Percentiles rank a stretch among this genome's conserved stretches.
Conservation (phyloP, 2,888 invertebrate genomes). For the Spisula solida region DNA sequence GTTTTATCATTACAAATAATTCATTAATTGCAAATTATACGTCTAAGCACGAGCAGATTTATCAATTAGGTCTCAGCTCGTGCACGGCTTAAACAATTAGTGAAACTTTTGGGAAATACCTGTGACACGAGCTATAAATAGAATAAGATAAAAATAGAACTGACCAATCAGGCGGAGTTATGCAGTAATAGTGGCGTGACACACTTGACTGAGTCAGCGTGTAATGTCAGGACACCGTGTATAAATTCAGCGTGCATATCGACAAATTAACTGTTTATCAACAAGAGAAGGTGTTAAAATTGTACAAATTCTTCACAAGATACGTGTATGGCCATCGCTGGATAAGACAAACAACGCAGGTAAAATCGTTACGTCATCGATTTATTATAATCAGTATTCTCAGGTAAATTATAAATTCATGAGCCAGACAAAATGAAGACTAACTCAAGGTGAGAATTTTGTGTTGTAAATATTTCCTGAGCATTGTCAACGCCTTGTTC, state of each 20-base stretch:
- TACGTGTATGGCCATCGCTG: not conserved
- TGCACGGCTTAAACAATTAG: too few relatives aligned
- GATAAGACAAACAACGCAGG: not conserved
- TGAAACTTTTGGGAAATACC: not conserved
- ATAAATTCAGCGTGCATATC: not conserved
- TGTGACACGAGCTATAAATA: not conserved
- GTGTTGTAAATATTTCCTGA: not conserved
- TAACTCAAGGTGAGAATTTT: conserved; percentile 13
- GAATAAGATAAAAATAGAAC: not conserved
- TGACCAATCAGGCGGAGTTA: conserved; percentile 23
- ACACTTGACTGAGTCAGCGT: conserved; percentile 18
- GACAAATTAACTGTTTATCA: not conserved
- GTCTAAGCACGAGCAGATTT: too few relatives aligned
- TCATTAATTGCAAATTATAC: too few relatives aligned
- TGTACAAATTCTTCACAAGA: not conserved
- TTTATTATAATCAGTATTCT: conserved; percentile 9
- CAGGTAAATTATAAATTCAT: conserved; percentile 26
- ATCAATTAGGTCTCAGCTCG: too few relatives aligned
- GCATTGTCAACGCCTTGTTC: not conserved
- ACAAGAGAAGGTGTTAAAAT: not conserved
- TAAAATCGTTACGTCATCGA: conserved; percentile 18
- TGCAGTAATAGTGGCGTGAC: conserved; percentile 13
- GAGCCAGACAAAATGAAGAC: not conserved
- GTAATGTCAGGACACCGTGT: not conserved
- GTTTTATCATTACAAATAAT: too few relatives aligned